Percentiles rank a stretch among this genome's conserved stretches.
These are phyloP conservation scores for Penaeus monodon DNA, from an alignment of 2,888 invertebrate genomes.

Conservation along the genomic window DNA sequence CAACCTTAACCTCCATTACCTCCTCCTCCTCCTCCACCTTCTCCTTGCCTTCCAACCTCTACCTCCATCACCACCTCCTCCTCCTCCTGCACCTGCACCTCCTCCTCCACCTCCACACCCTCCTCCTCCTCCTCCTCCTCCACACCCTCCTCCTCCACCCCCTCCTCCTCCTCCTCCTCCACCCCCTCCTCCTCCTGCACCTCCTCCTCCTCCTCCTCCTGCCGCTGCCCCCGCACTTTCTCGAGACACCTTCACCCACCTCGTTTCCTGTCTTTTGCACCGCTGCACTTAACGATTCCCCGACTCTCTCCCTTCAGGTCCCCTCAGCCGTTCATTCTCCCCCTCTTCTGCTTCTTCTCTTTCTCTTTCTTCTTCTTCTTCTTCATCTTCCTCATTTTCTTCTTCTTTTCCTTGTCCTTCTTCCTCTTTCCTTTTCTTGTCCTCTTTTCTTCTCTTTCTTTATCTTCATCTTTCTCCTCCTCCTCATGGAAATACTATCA, in stretches of 20 bases:
- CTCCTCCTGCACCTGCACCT: no score
- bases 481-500: no score
- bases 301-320: slow-evolving; percentile 20
- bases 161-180: background rate
- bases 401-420: background rate
- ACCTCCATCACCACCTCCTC: no score
- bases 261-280: slow-evolving; percentile 43
- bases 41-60: no score
- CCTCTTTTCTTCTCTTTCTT: background rate
- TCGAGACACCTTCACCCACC: slow-evolving; percentile 36
- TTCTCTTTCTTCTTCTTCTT: background rate
- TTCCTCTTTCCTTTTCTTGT: background rate
- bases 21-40: no score
- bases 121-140: background rate
- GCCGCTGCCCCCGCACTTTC: slow-evolving; percentile 3
- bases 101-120: no score
- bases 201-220: background rate
- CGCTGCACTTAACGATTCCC: slow-evolving; percentile 29
- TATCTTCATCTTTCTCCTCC: background rate
- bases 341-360: background rate
- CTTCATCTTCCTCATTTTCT: background rate
- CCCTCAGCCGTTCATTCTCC: background rate
- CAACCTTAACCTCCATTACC: no score
- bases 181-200: background rate
- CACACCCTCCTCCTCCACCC: background rate